Conservation (phyloP, 1,140 invertebrate genomes). For the Pristionchus pacificus region DNA sequence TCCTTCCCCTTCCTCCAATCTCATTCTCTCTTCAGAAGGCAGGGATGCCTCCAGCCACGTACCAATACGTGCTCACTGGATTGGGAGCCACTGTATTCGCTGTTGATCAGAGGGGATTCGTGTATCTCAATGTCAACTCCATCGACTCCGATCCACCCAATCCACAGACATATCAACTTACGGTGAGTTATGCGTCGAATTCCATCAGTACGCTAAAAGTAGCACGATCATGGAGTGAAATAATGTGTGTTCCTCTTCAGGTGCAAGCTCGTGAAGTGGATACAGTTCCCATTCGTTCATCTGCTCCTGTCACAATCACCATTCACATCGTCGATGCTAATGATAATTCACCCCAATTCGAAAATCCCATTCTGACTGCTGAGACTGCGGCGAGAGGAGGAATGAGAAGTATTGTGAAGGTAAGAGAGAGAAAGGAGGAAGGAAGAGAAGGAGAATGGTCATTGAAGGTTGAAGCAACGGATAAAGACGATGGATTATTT, state of each 20-base stretch:
- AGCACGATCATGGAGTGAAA: background rate
- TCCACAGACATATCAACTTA: slow-evolving; percentile 51
- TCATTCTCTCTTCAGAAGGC: slow-evolving; percentile 45
- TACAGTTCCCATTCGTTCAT: slow-evolving; percentile 44
- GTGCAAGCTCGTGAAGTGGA: slow-evolving; percentile 53
- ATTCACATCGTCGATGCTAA: slow-evolving; percentile 48
- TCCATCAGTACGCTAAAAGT: slow-evolving; percentile 2
- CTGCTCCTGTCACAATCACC: slow-evolving; percentile 48
- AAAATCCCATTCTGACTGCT: slow-evolving; percentile 44
- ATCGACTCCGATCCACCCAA: slow-evolving; percentile 41
- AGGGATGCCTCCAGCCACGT: slow-evolving; percentile 55
- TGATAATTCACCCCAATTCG: slow-evolving; percentile 47
- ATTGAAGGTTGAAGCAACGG: slow-evolving; percentile 24
- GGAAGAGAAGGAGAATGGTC: background rate
- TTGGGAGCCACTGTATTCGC: slow-evolving; percentile 54
- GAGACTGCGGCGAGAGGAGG: slow-evolving; percentile 50
- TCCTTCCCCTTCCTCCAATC: background rate
- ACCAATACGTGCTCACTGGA: slow-evolving; percentile 54
- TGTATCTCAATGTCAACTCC: slow-evolving; percentile 50
- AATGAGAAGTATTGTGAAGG: slow-evolving; percentile 22
- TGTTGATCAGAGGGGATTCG: slow-evolving; percentile 52
- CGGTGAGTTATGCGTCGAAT: slow-evolving; percentile 27
- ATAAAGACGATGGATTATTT: slow-evolving; percentile 28
- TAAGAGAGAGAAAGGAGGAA: slow-evolving; percentile 14
- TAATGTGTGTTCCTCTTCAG: slow-evolving; percentile 7